Evolutionary conservation across 2,797 vertebrate species (phyloP).

Genomic region (Eulemur mongoz): DNA sequence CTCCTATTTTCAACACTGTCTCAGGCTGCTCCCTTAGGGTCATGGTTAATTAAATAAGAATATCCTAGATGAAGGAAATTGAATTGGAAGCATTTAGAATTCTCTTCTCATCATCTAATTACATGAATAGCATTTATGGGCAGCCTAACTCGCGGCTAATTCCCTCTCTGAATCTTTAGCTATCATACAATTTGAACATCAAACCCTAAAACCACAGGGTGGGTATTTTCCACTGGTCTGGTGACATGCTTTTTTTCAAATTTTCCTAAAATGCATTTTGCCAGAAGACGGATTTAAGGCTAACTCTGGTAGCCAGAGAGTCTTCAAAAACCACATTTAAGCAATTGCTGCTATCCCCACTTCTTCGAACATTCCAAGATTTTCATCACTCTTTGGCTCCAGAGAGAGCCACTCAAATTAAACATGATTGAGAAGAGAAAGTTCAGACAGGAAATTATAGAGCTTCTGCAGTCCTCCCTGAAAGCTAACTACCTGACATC

Average conservation of each 20-base stretch:
- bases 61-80: conserved; percentile 63
- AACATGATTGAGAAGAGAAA: neutral
- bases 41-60: conserved; percentile 71
- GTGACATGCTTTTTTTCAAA: conserved; percentile 39
- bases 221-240: conserved; percentile 33
- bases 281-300: conserved; percentile 23
- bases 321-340: conserved; percentile 50
- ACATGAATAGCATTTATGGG: conserved; percentile 52
- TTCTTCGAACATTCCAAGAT: neutral
- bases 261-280: neutral
- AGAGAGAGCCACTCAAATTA: conserved; percentile 29
- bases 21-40: conserved; percentile 60
- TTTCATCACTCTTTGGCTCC: neutral
- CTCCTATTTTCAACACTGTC: neutral
- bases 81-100: conserved; percentile 64
- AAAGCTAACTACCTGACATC: neutral
- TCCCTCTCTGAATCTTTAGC: neutral
- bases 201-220: conserved; percentile 46
- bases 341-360: neutral
- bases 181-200: conserved; percentile 57
- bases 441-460: neutral
- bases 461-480: neutral
- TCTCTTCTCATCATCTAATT: conserved; percentile 73
- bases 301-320: conserved; percentile 17
- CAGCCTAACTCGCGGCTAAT: conserved; percentile 51